These are phyloP conservation scores for Zosterops lateralis DNA, from an alignment of 2,113 vertebrate species.

Conservation along the genomic window DNA sequence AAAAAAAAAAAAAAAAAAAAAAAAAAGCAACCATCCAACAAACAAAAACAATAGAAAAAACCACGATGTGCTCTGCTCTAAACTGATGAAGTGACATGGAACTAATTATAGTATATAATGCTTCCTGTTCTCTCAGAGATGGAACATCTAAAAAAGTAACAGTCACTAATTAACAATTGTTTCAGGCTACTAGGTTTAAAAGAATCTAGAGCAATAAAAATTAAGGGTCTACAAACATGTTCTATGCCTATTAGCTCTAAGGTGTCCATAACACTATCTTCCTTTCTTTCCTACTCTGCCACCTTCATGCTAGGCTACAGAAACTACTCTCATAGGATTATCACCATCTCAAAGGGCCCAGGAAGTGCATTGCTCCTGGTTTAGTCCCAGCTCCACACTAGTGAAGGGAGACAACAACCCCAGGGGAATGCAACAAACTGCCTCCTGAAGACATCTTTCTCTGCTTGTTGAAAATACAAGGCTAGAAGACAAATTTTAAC, in stretches of 20 bases:
- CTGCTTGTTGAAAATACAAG: neutral
- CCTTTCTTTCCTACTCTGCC: neutral
- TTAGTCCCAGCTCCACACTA: neutral
- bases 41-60: too few species aligned
- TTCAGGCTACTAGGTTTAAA: neutral
- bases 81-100: slow-evolving; percentile 9
- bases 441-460: neutral
- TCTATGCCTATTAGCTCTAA: neutral
- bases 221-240: neutral
- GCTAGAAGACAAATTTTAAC: neutral
- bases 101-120: neutral
- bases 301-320: accelerated
- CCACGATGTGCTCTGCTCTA: neutral
- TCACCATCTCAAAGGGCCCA: neutral
- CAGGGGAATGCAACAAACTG: neutral
- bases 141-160: neutral
- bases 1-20: neutral
- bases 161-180: neutral
- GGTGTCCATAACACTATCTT: neutral
- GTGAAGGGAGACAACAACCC: neutral
- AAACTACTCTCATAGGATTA: neutral
- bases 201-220: neutral
- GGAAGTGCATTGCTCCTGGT: neutral
- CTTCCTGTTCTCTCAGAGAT: neutral
- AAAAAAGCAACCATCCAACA: too few species aligned